These are phyloP conservation scores for Halocaridina rubra DNA, from an alignment of 2,888 invertebrate species.

Conservation along the genomic window DNA sequence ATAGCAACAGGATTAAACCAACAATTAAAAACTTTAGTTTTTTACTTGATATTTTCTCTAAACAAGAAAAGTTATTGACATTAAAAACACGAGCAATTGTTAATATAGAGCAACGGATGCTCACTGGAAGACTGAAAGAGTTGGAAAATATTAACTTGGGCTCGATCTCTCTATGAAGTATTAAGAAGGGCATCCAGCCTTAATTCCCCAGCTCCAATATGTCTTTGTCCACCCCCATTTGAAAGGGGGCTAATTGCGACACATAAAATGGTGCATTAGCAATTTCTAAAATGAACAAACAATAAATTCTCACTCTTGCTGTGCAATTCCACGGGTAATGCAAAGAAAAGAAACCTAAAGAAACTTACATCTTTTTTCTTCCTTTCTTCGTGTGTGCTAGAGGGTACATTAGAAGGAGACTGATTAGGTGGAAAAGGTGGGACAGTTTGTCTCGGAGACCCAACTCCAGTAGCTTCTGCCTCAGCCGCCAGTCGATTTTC, in stretches of 20 bases:
- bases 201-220: no score
- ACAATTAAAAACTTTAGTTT: no score
- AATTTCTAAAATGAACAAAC: neutral
- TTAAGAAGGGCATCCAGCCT: no score
- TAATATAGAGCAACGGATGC: no score
- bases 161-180: no score
- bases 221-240: no score
- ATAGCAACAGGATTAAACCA: no score
- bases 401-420: neutral
- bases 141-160: neutral
- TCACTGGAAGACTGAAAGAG: no score
- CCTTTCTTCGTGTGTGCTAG: constrained; percentile 26
- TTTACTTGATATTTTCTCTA: no score
- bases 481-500: constrained; percentile 67
- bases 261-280: neutral
- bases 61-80: no score
- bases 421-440: neutral
- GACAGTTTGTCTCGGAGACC: neutral
- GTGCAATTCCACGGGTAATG: neutral
- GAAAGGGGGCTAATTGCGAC: no score
- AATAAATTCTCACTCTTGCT: neutral
- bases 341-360: neutral
- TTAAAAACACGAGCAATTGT: no score
- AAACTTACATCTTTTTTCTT: constrained; percentile 43
- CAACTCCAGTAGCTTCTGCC: constrained; percentile 5